Evolutionary conservation across 2,113 vertebrate species (phyloP).

Genomic region (Scopus umbretta): DNA sequence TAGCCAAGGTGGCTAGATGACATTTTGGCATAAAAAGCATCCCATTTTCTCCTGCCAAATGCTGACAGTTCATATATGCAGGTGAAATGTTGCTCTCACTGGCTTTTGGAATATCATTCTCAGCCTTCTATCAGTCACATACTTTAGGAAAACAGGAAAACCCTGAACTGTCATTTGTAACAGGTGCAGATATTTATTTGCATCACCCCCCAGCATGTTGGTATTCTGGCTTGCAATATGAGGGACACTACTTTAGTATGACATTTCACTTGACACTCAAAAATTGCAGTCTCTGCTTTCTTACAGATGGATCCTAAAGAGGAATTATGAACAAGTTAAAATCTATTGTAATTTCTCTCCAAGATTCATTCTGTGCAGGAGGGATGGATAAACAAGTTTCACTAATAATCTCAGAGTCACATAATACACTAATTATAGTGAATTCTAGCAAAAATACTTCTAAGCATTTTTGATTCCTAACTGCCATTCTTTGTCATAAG

Average conservation of each 20-base stretch:
- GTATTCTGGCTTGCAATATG: not conserved
- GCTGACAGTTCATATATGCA: not conserved
- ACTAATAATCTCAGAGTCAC: not conserved
- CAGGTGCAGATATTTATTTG: not conserved
- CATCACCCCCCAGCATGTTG: not conserved
- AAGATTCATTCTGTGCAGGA: not conserved
- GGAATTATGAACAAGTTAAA: not conserved
- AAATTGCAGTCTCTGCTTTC: not conserved
- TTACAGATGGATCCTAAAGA: not conserved
- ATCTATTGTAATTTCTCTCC: not conserved
- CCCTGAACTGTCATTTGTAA: not conserved
- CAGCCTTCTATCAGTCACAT: not conserved
- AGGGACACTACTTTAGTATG: not conserved
- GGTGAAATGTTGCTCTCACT: not conserved
- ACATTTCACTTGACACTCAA: not conserved
- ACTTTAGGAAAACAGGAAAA: not conserved
- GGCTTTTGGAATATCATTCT: not conserved
- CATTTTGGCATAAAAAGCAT: not conserved
- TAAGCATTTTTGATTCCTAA: not conserved
- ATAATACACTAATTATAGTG: not conserved
- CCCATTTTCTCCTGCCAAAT: not conserved
- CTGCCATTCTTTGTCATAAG: not conserved
- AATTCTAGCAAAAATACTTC: not conserved
- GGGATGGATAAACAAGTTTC: not conserved
- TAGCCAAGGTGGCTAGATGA: not conserved